A percentile compares a stretch with the other conserved stretches of the same genome.
Evolutionary conservation across 2,888 invertebrate genomes (phyloP).

Genomic region (Allygus modestus): DNA sequence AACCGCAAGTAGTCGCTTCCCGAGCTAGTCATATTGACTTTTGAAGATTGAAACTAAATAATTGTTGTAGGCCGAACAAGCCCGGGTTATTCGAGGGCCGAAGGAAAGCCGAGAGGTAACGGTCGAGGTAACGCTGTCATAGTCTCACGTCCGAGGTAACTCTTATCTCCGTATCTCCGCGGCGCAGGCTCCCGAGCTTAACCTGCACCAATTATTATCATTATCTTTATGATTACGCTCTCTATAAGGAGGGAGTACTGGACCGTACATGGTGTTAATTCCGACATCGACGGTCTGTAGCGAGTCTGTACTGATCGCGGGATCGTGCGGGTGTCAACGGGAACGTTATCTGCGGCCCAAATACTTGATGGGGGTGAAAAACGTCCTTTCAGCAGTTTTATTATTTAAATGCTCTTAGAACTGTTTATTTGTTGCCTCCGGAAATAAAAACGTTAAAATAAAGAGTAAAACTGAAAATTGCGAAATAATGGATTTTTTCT

Average conservation of each 20-base stretch:
- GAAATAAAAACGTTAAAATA: too few relatives aligned
- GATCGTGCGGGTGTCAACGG: background rate
- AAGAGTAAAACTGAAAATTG: too few relatives aligned
- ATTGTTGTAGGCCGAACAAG: background rate
- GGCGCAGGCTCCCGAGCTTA: slow-evolving; percentile 32
- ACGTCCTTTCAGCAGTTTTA: too few relatives aligned
- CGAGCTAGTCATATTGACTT: too few relatives aligned
- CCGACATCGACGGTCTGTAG: background rate
- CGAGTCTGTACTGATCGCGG: background rate
- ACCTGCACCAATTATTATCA: slow-evolving; percentile 57
- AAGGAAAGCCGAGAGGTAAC: background rate
- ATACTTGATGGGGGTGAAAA: too few relatives aligned
- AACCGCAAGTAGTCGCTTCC: too few relatives aligned
- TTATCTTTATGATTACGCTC: slow-evolving; percentile 53
- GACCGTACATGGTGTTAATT: slow-evolving; percentile 27
- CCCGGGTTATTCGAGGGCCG: background rate
- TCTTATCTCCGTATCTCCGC: slow-evolving; percentile 36
- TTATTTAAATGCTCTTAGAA: too few relatives aligned
- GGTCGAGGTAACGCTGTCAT: slow-evolving; percentile 37
- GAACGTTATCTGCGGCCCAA: too few relatives aligned
- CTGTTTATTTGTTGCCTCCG: too few relatives aligned
- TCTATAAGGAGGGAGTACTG: slow-evolving; percentile 30
- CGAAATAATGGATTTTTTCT: too few relatives aligned
- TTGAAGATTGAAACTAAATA: background rate
- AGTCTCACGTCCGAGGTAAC: slow-evolving; percentile 46